phyloP scores from a whole-genome alignment of 2,888 invertebrate species.

The Shargacucullia verbasci region DNA sequence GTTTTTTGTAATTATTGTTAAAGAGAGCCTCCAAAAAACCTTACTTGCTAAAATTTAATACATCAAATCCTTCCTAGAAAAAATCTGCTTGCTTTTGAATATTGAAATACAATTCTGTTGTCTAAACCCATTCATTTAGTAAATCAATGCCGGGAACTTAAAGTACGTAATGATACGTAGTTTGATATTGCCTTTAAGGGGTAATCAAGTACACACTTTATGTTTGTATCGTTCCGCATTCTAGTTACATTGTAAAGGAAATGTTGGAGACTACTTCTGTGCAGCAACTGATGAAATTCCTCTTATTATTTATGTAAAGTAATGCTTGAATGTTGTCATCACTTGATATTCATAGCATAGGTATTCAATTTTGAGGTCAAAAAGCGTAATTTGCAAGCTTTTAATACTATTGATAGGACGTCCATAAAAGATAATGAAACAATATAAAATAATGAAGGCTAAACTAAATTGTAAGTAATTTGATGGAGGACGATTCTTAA shows the following conservation, averaged over 20 bases:
- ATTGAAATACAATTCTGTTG: too few relatives aligned
- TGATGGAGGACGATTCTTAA: slow-evolving; percentile 12
- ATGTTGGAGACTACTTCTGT: slow-evolving; percentile 2
- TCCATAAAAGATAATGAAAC: slow-evolving; percentile 20
- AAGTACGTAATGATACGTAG: neutral
- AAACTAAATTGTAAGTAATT: slow-evolving; percentile 20
- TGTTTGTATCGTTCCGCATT: slow-evolving; percentile 32
- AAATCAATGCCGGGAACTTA: too few relatives aligned
- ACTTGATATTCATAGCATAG: slow-evolving; percentile 19
- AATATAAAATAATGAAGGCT: slow-evolving; percentile 19
- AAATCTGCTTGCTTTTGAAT: too few relatives aligned
- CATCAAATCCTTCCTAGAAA: too few relatives aligned
- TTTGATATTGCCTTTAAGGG: slow-evolving; percentile 6
- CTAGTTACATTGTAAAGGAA: slow-evolving; percentile 19
- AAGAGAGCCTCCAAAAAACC: too few relatives aligned
- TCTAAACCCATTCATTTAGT: too few relatives aligned
- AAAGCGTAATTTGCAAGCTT: slow-evolving; percentile 22
- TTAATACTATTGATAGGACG: slow-evolving; percentile 20
- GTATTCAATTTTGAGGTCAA: slow-evolving; percentile 35
- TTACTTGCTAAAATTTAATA: too few relatives aligned
- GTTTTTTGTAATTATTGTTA: too few relatives aligned
- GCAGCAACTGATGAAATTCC: slow-evolving; percentile 14
- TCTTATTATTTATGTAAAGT: slow-evolving; percentile 10
- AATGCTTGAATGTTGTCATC: slow-evolving; percentile 7
- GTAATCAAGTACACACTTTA: slow-evolving; percentile 23